Base-by-base conservation (phyloP, 2,113 vertebrate genomes). In the Solea senegalensis region DNA sequence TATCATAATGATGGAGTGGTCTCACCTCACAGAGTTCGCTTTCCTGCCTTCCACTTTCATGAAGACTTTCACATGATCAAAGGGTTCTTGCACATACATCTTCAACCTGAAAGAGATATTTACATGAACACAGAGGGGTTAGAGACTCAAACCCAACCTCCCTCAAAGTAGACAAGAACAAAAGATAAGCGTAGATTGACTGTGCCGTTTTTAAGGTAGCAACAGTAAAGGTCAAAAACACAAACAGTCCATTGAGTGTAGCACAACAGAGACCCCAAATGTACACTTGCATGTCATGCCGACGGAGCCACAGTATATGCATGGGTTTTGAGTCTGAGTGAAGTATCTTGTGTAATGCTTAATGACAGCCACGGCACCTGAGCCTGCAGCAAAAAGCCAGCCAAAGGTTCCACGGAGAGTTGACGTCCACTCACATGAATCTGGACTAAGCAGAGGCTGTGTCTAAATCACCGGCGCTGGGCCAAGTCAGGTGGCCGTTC, bases 41-140 rank as follows among this genome's bases (percentile, higher is more conserved):
- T 75, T 93, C 57, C 92, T 94, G 67, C 95, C 92, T 76, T 98
- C 97, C 14, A 94, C 92, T 89, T 96, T 97, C 96, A 99, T 95
- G 85, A 97, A 94, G 86, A 98, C 93, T 76, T 85, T 94, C 48
- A 97, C 63, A 15, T 95, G 89, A 48, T 84, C 94, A 74, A 54
- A 78, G 70, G 86, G 87, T 78, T 80, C 52, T 41, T 57, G 71
- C 3, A 86, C 90, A 16, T 99, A 99, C 58, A 91, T 87, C 93
- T 96, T 97, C 86, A 99, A 93, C 81, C 97, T 99, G 91, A 79
- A 94, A 93, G 73, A 81, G 12, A 86, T 34, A 65, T 45, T 67
- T 34, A 81, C 54, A 77, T 73, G 21, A 75, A 83, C 15, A 45
- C 10, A 65, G 2, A 46, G 49, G 34, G 16, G 34, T 59, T 28